phyloP scores from a whole-genome alignment of 2,888 invertebrate species.

The Tupiocoris notatus region DNA sequence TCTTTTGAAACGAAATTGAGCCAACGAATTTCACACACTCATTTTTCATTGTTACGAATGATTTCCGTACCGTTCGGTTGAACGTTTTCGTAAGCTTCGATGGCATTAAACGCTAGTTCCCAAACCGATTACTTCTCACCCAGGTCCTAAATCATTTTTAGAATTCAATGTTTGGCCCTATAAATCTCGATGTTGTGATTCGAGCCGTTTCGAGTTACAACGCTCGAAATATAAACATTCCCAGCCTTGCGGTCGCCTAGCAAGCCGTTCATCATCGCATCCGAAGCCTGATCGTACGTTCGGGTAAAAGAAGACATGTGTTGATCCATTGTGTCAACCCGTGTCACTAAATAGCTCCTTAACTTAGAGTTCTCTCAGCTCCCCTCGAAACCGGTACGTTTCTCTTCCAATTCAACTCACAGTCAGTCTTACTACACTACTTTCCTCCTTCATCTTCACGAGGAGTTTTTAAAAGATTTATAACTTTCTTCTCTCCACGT shows the following conservation, averaged over 20 bases:
- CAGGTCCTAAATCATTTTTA: background rate
- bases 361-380: background rate
- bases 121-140: no score
- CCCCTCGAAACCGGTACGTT: background rate
- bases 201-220: background rate
- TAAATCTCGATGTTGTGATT: background rate
- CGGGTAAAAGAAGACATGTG: constrained; percentile 11
- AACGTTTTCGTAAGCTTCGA: no score
- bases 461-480: background rate
- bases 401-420: background rate
- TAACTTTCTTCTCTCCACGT: background rate
- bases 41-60: no score
- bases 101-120: no score
- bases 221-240: background rate
- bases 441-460: background rate
- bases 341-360: constrained; percentile 32
- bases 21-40: no score
- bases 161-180: background rate
- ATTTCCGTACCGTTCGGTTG: no score
- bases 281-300: no score
- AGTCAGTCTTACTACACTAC: background rate
- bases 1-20: no score
- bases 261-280: background rate
- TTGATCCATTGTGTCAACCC: constrained; percentile 28
- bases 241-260: background rate